A percentile compares a stretch with the other conserved stretches of the same genome.
Conservation (phyloP, 2,113 vertebrate species). For the Promerops cafer region DNA sequence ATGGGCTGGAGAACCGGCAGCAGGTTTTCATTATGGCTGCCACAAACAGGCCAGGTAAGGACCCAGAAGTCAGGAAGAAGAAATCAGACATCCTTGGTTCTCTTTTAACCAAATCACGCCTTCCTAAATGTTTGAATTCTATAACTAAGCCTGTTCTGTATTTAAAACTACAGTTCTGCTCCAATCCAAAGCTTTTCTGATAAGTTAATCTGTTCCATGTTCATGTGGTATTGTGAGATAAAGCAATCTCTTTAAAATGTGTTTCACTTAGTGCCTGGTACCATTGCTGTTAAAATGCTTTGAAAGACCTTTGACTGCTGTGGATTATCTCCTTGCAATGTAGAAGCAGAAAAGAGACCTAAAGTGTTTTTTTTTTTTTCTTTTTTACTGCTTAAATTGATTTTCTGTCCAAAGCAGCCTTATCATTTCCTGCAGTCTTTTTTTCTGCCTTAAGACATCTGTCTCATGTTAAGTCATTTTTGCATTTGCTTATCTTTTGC, state of each 20-base stretch:
- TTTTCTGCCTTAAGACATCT: background rate
- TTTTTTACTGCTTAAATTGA: background rate
- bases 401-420: background rate
- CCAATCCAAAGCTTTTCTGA: background rate
- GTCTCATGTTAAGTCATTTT: background rate
- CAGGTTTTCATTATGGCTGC: conserved; percentile 98
- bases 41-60: conserved; percentile 92
- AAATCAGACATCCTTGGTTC: fast-evolving
- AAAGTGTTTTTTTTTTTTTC: background rate
- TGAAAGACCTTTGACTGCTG: background rate
- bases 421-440: background rate
- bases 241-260: background rate
- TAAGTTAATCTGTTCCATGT: background rate
- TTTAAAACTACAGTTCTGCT: background rate
- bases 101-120: background rate
- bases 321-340: background rate
- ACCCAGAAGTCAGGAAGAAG: background rate
- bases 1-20: conserved; percentile 85
- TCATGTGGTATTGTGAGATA: background rate
- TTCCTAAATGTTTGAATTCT: background rate
- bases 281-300: background rate
- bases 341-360: background rate
- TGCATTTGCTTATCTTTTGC: background rate
- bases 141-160: background rate
- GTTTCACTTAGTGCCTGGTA: background rate